Base-by-base conservation (phyloP, 2,797 vertebrate species). In the Neosalanx taihuensis region DNA sequence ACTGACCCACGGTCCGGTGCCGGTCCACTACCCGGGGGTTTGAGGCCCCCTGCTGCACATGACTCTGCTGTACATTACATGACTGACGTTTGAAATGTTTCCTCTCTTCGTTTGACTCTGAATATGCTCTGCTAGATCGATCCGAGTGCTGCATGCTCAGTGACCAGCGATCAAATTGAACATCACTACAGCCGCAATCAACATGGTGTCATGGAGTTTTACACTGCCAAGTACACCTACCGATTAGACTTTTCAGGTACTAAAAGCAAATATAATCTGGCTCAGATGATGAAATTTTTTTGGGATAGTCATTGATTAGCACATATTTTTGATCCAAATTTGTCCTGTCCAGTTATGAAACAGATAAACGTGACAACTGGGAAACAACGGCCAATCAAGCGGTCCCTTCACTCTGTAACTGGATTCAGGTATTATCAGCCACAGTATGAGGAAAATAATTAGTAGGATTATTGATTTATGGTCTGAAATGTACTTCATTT, bases 171-270 rank as follows among this genome's bases (percentile, higher is more conserved):
- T 87, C 95, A 98, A 86, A 98, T 99, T 67, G 97, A 99, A 83
- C 94, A 91, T 86, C 94, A 92, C 87, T 99, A 96, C 91, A 93
- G 76, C 88, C 88, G 92, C 82, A 94, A 98, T 85, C 95, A 95
- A 9, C 91, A 86, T 4, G 95, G 96, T 18, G 92, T 94, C 69
- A 88, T 98, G 91, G 94, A 94, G 72, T 98, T 99, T 89, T 93
- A 94, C 79, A 98, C 97, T 33, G 90, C 93, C 70, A 98, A 99
- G 91, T 98, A 97, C 89, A 97, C 95, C 76, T 99, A 99, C 91
- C 92, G 86, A 6, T 88, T 98, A 81, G 95, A 98, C 86, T 98
- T 99, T 79, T 88, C 94, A 90, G 94, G 97, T 99, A 89, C 64
- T 18, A 67, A 33, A 12, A 58, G 10, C 41, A 51, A 18, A 61